phyloP scores from a whole-genome alignment of 2,797 vertebrate genomes.

The Amniataba percoides region DNA sequence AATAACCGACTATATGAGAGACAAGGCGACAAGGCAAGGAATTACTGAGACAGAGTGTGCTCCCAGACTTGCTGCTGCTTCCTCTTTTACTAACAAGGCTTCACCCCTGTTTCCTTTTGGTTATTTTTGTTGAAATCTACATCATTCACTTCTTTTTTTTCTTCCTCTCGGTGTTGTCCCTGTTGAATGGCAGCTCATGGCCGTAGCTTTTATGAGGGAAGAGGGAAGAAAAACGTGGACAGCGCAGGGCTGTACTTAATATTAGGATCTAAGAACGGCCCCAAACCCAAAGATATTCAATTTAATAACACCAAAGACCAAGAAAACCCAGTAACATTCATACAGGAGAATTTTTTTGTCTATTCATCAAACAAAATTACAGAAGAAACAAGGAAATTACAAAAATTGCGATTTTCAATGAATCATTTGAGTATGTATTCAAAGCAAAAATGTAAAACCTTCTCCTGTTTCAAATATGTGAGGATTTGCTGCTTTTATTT shows the following conservation, averaged over 20 bases:
- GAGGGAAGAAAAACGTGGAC: conserved; percentile 18
- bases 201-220: conserved; percentile 31
- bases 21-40: conserved; percentile 79
- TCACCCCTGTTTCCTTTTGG: conserved; percentile 75
- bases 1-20: conserved; percentile 79
- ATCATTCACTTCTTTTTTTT: conserved; percentile 64
- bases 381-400: no score
- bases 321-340: conserved; percentile 3
- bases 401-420: background rate
- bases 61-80: conserved; percentile 70
- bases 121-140: conserved; percentile 77
- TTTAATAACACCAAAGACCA: background rate
- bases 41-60: conserved; percentile 79
- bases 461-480: background rate
- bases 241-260: conserved; percentile 1
- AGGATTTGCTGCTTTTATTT: conserved; percentile 8
- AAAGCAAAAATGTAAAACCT: background rate
- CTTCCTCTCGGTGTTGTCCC: background rate
- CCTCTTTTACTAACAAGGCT: conserved; percentile 79
- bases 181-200: conserved; percentile 45
- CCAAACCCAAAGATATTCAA: background rate
- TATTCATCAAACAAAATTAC: no score
- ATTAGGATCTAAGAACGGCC: background rate
- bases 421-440: background rate
- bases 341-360: background rate